Conservation (phyloP, 2,888 invertebrate genomes). For the Eupithecia pulchellata region DNA sequence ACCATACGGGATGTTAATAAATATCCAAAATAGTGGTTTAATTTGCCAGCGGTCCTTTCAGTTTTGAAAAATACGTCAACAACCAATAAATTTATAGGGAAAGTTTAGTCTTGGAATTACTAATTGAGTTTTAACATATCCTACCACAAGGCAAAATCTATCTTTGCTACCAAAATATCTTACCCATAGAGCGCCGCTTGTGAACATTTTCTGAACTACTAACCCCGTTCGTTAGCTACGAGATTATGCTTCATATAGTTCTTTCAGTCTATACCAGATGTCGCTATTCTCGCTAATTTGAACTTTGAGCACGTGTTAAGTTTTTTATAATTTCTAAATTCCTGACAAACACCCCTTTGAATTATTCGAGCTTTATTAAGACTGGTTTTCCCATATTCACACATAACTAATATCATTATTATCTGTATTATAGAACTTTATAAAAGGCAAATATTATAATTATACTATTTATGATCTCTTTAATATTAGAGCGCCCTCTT, state of each 20-base stretch:
- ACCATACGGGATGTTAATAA: conserved; percentile 82
- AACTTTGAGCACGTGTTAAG: neutral
- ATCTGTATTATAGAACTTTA: too few species aligned
- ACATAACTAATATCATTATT: too few species aligned
- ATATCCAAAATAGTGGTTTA: neutral
- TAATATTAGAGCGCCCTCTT: conserved; percentile 12
- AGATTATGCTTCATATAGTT: neutral
- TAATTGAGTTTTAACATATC: neutral
- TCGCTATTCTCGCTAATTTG: neutral
- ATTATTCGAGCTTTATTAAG: too few species aligned
- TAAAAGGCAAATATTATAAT: neutral
- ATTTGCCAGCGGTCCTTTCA: neutral
- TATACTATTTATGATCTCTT: too few species aligned
- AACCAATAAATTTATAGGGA: neutral
- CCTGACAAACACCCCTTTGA: too few species aligned
- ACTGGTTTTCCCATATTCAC: too few species aligned
- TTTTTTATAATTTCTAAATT: neutral
- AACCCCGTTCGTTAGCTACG: neutral
- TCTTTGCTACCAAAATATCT: neutral
- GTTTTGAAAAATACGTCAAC: neutral
- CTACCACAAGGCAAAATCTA: neutral
- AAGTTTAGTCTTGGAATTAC: neutral
- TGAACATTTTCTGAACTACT: neutral
- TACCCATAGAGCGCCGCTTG: neutral
- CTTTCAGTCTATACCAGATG: neutral